These are phyloP conservation scores for Pterois miles DNA, from an alignment of 2,797 vertebrate genomes.

Conservation along the genomic window DNA sequence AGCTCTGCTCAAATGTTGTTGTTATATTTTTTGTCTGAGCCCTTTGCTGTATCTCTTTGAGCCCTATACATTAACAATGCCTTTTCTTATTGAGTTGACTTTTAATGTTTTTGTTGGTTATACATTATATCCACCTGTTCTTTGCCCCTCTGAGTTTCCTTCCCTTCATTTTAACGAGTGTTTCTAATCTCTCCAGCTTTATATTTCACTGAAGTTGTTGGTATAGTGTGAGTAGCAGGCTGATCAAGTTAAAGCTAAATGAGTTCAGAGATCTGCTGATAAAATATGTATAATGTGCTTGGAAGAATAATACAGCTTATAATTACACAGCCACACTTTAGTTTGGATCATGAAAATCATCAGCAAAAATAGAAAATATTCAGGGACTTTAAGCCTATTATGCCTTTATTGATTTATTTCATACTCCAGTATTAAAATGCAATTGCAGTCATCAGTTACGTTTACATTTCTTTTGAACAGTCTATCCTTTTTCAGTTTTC, in stretches of 20 bases:
- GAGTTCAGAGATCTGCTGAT: not conserved
- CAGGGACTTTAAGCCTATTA: not conserved
- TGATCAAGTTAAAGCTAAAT: not conserved
- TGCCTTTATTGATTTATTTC: not conserved
- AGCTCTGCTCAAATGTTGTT: not conserved
- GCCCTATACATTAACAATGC: not conserved
- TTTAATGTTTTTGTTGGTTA: not conserved
- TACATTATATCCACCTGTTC: not conserved
- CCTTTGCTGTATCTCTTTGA: not conserved
- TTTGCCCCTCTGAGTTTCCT: not conserved
- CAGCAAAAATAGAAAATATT: not conserved
- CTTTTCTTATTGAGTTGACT: not conserved
- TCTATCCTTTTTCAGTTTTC: constrained; percentile 15
- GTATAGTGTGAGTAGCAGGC: fast-evolving
- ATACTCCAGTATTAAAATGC: not conserved
- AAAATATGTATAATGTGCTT: not conserved
- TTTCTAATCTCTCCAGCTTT: not conserved
- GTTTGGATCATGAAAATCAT: not conserved
- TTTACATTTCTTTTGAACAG: not conserved
- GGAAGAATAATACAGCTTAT: not conserved
- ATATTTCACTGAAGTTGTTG: not conserved
- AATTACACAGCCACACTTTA: not conserved
- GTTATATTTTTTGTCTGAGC: not conserved
- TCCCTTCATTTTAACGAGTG: not conserved
- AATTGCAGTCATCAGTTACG: not conserved